Evolutionary conservation across 53 echinoderm and acorn worm species (phyloP).

Genomic region (Temnopleurus reevesii): DNA sequence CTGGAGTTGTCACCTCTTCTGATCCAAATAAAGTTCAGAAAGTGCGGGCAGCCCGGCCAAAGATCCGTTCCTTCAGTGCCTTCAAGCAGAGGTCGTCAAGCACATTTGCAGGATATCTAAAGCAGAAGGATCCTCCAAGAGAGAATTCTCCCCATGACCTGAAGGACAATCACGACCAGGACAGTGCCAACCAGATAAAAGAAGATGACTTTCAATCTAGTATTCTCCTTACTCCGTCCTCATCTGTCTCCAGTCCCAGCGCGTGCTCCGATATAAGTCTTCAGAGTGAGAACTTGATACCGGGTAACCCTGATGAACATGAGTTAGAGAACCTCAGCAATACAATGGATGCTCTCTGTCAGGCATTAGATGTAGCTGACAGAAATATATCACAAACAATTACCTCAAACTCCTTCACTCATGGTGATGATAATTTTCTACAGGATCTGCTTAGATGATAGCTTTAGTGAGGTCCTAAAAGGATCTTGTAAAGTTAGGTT

Average conservation of each 20-base stretch:
- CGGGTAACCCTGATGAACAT: not conserved
- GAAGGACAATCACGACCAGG: not conserved
- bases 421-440: constrained; percentile 16
- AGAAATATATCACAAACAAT: not conserved
- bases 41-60: not conserved
- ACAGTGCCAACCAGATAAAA: not conserved
- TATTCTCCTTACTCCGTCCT: constrained; percentile 46
- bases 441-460: constrained; percentile 33
- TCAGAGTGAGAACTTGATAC: not conserved
- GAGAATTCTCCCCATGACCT: not conserved
- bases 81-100: not conserved
- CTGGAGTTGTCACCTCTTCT: not conserved
- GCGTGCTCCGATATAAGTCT: constrained; percentile 37
- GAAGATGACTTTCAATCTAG: constrained; percentile 47
- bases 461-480: not conserved
- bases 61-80: constrained; percentile 23
- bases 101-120: constrained; percentile 29
- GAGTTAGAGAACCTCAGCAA: not conserved
- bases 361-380: not conserved
- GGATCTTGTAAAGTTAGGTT: not conserved
- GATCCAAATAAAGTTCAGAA: constrained; percentile 21
- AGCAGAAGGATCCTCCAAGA: not conserved
- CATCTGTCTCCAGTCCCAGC: constrained; percentile 52
- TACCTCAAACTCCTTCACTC: not conserved
- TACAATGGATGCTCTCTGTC: constrained; percentile 29